Evolutionary conservation across 2,113 vertebrate genomes (phyloP).

Genomic region (Chascanopsetta lugubris): DNA sequence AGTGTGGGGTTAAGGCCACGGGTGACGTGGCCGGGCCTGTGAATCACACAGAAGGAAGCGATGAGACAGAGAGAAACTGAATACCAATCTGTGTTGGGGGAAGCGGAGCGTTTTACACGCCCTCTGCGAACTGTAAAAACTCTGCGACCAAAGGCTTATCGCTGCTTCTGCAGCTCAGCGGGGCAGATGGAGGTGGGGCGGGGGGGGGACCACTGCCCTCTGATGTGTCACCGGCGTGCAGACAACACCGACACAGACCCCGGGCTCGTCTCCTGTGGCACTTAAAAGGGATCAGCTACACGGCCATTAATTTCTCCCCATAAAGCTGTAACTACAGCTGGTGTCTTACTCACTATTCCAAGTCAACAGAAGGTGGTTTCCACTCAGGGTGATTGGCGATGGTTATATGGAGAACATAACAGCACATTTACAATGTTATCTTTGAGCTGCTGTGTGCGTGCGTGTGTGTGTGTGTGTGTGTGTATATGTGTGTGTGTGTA

Average conservation of each 20-base stretch:
- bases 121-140: conserved; percentile 55
- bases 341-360: conserved; percentile 12
- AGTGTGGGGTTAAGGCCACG: conserved; percentile 50
- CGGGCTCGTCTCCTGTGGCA: conserved; percentile 19
- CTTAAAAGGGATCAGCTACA: conserved; percentile 31
- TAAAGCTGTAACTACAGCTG: conserved; percentile 29
- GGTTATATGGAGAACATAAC: not conserved
- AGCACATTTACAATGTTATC: not conserved
- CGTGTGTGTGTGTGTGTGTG: not conserved
- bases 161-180: conserved; percentile 11
- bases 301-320: conserved; percentile 37
- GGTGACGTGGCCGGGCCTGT: conserved; percentile 43
- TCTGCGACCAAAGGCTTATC: conserved; percentile 47
- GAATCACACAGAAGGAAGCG: conserved; percentile 63
- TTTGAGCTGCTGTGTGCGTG: not conserved
- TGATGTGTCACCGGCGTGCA: conserved; percentile 35
- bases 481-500: not conserved
- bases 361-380: conserved; percentile 7
- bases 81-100: conserved; percentile 41
- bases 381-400: not conserved
- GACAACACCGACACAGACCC: conserved; percentile 24
- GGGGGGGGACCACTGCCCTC: conserved; percentile 16
- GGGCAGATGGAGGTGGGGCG: conserved; percentile 26
- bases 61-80: conserved; percentile 45
- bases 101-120: conserved; percentile 56